A percentile compares a stretch with the other conserved stretches of the same genome.
phyloP scores from a whole-genome alignment of 2,797 vertebrate species.

The Acridotheres tristis region DNA sequence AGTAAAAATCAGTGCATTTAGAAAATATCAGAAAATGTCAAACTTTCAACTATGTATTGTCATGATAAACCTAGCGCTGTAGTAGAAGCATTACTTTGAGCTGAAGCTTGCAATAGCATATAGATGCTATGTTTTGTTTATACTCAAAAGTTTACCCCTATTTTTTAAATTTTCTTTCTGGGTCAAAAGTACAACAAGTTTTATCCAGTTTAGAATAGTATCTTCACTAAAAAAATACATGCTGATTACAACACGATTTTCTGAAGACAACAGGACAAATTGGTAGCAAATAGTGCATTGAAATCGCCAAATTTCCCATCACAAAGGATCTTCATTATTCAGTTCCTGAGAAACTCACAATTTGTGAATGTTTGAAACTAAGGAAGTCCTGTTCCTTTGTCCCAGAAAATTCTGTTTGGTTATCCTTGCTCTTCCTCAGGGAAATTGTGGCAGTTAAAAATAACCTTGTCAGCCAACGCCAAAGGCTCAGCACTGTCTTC shows the following conservation, averaged over 20 bases:
- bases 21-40: background rate
- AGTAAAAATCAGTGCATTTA: background rate
- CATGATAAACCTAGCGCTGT: background rate
- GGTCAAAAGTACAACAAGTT: background rate
- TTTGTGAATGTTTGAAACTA: background rate
- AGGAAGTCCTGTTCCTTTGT: background rate
- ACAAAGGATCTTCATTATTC: background rate
- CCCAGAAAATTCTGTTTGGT: background rate
- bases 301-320: background rate
- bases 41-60: background rate
- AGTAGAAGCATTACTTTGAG: background rate
- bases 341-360: fast-evolving
- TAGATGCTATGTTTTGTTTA: background rate
- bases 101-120: background rate
- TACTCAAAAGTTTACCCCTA: background rate
- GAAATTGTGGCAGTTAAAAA: background rate
- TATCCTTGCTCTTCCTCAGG: background rate
- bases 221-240: background rate
- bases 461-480: background rate
- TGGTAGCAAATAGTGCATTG: background rate
- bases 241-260: background rate
- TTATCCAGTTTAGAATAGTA: background rate
- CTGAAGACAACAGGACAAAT: background rate
- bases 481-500: background rate
- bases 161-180: background rate